Conservation (phyloP, 30 jellyfish, hydroid and myxozoan genomes). For the Morbakka virulenta region DNA sequence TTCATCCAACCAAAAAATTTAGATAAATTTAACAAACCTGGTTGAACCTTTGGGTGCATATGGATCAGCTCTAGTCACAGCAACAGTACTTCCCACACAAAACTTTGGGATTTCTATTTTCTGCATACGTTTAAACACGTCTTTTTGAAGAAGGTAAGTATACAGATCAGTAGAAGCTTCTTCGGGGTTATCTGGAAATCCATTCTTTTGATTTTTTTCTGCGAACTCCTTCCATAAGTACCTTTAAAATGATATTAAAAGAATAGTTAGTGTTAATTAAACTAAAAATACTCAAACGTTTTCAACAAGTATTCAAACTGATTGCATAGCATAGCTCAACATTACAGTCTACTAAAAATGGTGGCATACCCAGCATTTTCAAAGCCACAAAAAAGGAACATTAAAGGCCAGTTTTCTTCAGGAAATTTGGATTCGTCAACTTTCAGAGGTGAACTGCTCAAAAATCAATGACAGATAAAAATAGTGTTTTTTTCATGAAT, state of each 20-base stretch:
- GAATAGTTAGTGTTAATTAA: neutral
- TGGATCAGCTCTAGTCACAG: conserved; percentile 95
- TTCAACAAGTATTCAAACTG: too few species aligned
- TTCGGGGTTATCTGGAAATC: conserved; percentile 83
- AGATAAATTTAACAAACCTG: conserved; percentile 82
- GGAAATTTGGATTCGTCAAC: too few species aligned
- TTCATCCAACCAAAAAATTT: too few species aligned
- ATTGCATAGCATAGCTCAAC: too few species aligned
- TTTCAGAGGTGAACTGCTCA: too few species aligned
- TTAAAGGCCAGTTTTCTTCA: too few species aligned
- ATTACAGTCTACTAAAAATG: too few species aligned
- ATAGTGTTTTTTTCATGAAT: too few species aligned
- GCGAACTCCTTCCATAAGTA: conserved; percentile 72
- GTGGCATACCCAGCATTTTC: too few species aligned
- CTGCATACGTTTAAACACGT: conserved; percentile 62
- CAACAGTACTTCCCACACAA: conserved; percentile 92
- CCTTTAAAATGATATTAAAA: conserved; percentile 31
- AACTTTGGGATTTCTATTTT: conserved; percentile 70
- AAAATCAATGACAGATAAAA: too few species aligned
- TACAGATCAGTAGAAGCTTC: conserved; percentile 75
- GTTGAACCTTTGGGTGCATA: conserved; percentile 93
- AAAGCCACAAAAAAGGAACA: too few species aligned
- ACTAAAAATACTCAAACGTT: too few species aligned
- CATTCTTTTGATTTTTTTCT: conserved; percentile 48
- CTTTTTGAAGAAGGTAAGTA: conserved; percentile 76